Percentiles rank a stretch among this genome's conserved stretches.
Conservation (phyloP, 2,113 vertebrate species). For the Clarias magur region DNA sequence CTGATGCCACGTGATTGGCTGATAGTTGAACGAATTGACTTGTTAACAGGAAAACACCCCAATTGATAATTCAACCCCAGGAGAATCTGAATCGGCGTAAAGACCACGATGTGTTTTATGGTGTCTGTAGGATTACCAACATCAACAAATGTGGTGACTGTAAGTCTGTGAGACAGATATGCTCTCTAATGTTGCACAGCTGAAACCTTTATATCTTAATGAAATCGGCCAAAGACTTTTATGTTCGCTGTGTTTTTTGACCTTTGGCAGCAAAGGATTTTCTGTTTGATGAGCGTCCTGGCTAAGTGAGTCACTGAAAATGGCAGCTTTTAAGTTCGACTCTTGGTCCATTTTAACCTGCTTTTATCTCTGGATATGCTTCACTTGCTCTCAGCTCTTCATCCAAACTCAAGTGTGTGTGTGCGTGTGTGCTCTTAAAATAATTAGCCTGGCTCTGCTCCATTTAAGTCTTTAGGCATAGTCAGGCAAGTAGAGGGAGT, state of each 20-base stretch:
- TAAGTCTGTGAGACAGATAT: not conserved
- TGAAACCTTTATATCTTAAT: not conserved
- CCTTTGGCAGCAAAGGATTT: not conserved
- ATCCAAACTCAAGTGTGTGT: not conserved
- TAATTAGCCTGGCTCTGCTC: not conserved
- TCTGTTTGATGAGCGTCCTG: not conserved
- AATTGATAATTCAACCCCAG: too few relatives aligned
- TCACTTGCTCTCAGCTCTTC: not conserved
- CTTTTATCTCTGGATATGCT: constrained; percentile 3
- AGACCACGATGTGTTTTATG: not conserved
- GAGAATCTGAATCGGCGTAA: not conserved
- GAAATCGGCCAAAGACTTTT: not conserved
- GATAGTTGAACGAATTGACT: not conserved
- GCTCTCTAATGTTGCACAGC: not conserved
- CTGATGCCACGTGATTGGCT: not conserved
- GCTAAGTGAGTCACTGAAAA: not conserved
- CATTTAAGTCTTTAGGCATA: constrained; percentile 7
- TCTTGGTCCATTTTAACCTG: constrained; percentile 12
- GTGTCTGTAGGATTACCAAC: not conserved
- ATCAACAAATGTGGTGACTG: not conserved
- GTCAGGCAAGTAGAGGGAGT: not conserved
- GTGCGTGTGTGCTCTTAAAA: not conserved
- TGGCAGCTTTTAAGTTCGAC: constrained; percentile 21
- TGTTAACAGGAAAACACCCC: not conserved
- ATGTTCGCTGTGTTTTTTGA: not conserved